Percentiles rank a stretch among this genome's conserved stretches.
Evolutionary conservation across 2,113 vertebrate genomes (phyloP).

Genomic region (Tautogolabrus adspersus): DNA sequence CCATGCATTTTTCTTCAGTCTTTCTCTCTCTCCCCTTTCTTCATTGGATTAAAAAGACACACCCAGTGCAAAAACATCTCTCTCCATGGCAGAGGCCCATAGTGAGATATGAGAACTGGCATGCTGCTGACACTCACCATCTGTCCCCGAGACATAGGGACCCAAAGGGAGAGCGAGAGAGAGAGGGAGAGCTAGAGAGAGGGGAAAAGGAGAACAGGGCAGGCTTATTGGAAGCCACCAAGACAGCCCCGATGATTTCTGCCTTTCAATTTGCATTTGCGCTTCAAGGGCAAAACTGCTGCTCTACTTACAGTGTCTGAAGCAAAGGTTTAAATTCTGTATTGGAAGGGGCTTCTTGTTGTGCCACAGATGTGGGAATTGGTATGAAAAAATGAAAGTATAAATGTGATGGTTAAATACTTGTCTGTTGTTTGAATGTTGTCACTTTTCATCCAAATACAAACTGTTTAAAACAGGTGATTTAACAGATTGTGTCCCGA

Average conservation of each 20-base stretch:
- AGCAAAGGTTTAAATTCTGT: slow-evolving; percentile 6
- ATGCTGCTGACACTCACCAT: slow-evolving; percentile 64
- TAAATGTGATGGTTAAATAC: background rate
- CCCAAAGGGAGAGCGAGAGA: background rate
- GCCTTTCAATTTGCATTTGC: slow-evolving; percentile 41
- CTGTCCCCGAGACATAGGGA: slow-evolving; percentile 59
- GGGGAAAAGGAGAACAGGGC: slow-evolving; percentile 1
- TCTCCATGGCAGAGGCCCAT: slow-evolving; percentile 37
- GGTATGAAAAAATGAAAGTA: too few relatives aligned
- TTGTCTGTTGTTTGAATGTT: background rate
- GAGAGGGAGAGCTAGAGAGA: background rate
- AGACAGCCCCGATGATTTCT: slow-evolving; percentile 47
- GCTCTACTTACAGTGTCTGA: slow-evolving; percentile 41
- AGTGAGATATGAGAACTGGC: slow-evolving; percentile 60
- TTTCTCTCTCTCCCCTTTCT: slow-evolving; percentile 4
- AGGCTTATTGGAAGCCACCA: slow-evolving; percentile 42
- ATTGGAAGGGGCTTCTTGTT: background rate
- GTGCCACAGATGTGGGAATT: background rate
- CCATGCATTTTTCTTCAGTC: background rate
- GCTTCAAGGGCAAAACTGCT: slow-evolving; percentile 52
- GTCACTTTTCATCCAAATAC: too few relatives aligned
- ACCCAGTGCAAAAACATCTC: slow-evolving; percentile 48
- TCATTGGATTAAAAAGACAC: slow-evolving; percentile 60
- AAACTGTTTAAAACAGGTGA: too few relatives aligned
- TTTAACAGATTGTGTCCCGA: too few relatives aligned